Conservation (phyloP, 2,888 invertebrate species). For the Chrysomela aeneicollis region DNA sequence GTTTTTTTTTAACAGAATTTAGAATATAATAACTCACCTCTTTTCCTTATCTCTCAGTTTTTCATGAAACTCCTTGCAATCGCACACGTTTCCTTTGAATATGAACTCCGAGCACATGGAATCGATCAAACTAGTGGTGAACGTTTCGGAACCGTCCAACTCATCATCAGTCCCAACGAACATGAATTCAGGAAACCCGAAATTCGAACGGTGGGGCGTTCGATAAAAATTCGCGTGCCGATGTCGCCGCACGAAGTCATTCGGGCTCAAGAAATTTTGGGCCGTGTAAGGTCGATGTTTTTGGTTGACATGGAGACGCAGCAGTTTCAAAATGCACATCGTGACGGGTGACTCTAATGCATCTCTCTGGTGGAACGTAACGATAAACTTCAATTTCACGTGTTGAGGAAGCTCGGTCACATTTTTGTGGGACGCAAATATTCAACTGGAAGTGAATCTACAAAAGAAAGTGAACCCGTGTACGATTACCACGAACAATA, state of each 20-base stretch:
- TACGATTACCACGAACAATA: slow-evolving; percentile 31
- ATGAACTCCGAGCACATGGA: slow-evolving; percentile 41
- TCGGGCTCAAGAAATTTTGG: slow-evolving; percentile 52
- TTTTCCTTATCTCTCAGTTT: slow-evolving; percentile 36
- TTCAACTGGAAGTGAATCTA: slow-evolving; percentile 7
- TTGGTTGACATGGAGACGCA: slow-evolving; percentile 66
- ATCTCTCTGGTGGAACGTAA: background rate
- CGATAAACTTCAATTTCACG: background rate
- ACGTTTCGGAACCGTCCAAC: slow-evolving; percentile 37
- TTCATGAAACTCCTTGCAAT: slow-evolving; percentile 41
- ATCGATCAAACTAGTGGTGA: slow-evolving; percentile 38
- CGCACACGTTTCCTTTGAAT: slow-evolving; percentile 40
- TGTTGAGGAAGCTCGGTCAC: slow-evolving; percentile 2
- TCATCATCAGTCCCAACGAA: slow-evolving; percentile 37
- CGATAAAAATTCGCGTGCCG: slow-evolving; percentile 33
- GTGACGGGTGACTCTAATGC: background rate
- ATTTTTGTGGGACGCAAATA: slow-evolving; percentile 14
- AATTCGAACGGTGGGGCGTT: slow-evolving; percentile 37
- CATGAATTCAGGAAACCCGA: slow-evolving; percentile 47
- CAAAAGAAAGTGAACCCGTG: slow-evolving; percentile 30
- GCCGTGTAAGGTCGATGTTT: slow-evolving; percentile 30
- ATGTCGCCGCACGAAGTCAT: background rate
- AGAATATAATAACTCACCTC: slow-evolving; percentile 31
- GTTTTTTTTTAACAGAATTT: too few species aligned
- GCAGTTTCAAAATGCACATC: slow-evolving; percentile 68